These are phyloP conservation scores for Leptoclinus maculatus DNA, from an alignment of 2,797 vertebrate genomes.

Conservation along the genomic window DNA sequence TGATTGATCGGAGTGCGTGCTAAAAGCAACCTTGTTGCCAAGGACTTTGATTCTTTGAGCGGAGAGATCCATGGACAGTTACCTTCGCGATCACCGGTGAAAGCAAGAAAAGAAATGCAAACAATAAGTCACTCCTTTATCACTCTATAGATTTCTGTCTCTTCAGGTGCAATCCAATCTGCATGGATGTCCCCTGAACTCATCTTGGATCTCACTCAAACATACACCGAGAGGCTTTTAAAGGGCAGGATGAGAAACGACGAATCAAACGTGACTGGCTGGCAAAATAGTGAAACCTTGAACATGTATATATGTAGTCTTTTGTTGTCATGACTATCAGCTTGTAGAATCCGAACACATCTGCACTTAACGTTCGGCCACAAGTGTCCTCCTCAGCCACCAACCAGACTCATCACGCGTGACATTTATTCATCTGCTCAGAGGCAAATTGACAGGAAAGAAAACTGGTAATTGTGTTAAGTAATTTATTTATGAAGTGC, in stretches of 20 bases:
- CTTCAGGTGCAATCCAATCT: slow-evolving; percentile 41
- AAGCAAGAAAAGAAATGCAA: slow-evolving; percentile 46
- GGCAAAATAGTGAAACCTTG: not conserved
- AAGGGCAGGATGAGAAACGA: slow-evolving; percentile 9
- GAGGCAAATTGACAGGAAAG: slow-evolving; percentile 26
- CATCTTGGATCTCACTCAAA: slow-evolving; percentile 46
- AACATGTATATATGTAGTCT: not conserved
- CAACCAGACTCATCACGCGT: slow-evolving; percentile 28
- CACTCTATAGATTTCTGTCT: slow-evolving; percentile 56
- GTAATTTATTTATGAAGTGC: slow-evolving; percentile 20
- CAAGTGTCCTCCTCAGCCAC: slow-evolving; percentile 19
- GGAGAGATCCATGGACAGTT: slow-evolving; percentile 63
- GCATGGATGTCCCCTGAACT: slow-evolving; percentile 35
- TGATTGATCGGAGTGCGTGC: slow-evolving; percentile 73
- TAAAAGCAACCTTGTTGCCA: slow-evolving; percentile 62
- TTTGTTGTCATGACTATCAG: slow-evolving; percentile 1
- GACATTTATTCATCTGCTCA: slow-evolving; percentile 46
- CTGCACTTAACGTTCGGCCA: slow-evolving; percentile 13
- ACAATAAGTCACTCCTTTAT: slow-evolving; percentile 48
- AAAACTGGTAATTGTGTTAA: slow-evolving; percentile 37
- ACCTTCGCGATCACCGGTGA: slow-evolving; percentile 51
- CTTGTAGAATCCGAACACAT: not conserved
- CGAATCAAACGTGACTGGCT: not conserved
- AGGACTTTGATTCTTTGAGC: slow-evolving; percentile 47
- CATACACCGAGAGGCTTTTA: slow-evolving; percentile 16